Evolutionary conservation across 2,113 vertebrate species (phyloP).

Genomic region (Labeo rohita): DNA sequence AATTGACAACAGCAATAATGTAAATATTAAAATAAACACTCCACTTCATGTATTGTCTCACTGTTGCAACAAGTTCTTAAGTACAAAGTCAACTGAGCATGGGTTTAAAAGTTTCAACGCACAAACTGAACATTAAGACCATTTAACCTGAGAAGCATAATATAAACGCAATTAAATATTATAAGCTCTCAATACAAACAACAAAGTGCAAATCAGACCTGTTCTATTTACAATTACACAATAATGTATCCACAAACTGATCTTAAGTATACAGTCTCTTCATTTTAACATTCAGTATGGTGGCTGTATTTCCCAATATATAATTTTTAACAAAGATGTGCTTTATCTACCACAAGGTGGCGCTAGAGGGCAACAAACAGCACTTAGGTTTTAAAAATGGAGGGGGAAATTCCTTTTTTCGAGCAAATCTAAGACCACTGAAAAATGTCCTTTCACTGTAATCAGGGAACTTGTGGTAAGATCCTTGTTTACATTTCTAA

Average conservation of each 20-base stretch:
- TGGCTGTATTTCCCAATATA: neutral
- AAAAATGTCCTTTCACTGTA: neutral
- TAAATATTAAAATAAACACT: constrained; percentile 33
- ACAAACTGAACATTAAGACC: neutral
- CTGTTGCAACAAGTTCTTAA: neutral
- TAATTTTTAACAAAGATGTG: neutral
- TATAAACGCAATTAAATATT: constrained; percentile 43
- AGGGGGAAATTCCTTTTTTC: neutral
- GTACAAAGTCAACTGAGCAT: neutral
- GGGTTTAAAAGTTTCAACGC: neutral
- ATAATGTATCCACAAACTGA: neutral
- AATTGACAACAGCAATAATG: constrained; percentile 16
- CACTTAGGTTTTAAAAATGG: neutral
- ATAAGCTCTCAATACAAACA: constrained; percentile 7
- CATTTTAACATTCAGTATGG: neutral
- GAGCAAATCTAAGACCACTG: neutral
- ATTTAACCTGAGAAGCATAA: constrained; percentile 37
- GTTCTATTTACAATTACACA: neutral
- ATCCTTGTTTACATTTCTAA: constrained; percentile 1
- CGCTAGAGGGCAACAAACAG: neutral
- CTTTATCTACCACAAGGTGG: constrained; percentile 45
- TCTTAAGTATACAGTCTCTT: neutral
- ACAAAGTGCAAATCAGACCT: constrained; percentile 30
- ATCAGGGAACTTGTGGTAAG: neutral
- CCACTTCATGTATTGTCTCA: neutral